A percentile compares a stretch with the other conserved stretches of the same genome.
These are phyloP conservation scores for Scleropages formosus DNA, from an alignment of 2,797 vertebrate genomes.

Conservation along the genomic window DNA sequence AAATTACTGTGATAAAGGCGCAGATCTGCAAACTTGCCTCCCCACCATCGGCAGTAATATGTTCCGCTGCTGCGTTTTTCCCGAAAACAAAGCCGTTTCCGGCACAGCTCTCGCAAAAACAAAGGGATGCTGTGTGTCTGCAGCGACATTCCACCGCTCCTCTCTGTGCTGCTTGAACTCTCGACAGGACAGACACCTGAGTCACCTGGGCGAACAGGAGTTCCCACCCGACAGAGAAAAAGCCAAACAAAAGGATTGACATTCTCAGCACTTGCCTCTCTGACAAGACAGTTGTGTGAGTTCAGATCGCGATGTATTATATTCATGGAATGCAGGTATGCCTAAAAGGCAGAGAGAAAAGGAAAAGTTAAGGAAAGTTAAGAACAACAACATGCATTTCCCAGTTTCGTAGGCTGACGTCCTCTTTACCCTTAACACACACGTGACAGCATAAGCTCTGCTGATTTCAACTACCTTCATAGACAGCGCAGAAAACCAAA, in stretches of 20 bases:
- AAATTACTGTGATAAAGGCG: no score
- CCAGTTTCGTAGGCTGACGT: no score
- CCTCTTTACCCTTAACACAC: no score
- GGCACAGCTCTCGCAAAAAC: no score
- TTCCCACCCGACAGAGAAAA: constrained; percentile 38
- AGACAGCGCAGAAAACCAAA: no score
- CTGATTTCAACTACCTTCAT: no score
- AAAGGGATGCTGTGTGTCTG: constrained; percentile 49
- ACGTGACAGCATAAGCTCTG: no score
- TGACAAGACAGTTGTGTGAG: constrained; percentile 95
- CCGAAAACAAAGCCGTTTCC: no score
- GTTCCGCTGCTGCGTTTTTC: not conserved
- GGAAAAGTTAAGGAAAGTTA: not conserved
- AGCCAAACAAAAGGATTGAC: constrained; percentile 23
- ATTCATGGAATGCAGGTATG: constrained; percentile 98
- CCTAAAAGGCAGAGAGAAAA: constrained; percentile 59
- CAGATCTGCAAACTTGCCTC: no score
- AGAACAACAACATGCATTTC: no score
- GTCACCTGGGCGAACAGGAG: constrained; percentile 33
- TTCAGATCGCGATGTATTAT: constrained; percentile 97
- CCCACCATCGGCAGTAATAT: no score
- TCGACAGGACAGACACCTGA: constrained; percentile 15
- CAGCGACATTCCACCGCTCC: constrained; percentile 7
- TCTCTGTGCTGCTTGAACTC: constrained; percentile 8
- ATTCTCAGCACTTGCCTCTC: constrained; percentile 75